phyloP scores from a whole-genome alignment of 2,888 invertebrate genomes.

The Vanessa cardui region DNA sequence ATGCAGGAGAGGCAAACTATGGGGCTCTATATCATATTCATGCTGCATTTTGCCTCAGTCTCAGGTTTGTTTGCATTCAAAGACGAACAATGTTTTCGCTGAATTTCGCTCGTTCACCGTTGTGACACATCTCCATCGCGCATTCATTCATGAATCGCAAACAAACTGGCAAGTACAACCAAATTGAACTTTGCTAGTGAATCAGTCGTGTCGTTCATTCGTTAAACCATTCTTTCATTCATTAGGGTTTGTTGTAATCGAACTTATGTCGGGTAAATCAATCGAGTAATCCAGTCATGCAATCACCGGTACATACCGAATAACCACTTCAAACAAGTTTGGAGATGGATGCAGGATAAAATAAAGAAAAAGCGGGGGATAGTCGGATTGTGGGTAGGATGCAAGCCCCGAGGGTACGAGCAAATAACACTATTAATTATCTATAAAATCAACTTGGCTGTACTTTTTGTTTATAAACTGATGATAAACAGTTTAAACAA shows the following conservation, averaged over 20 bases:
- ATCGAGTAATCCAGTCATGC: conserved; percentile 46
- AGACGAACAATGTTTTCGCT: conserved; percentile 66
- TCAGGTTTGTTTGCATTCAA: conserved; percentile 50
- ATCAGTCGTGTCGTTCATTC: conserved; percentile 3
- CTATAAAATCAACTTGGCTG: conserved; percentile 70
- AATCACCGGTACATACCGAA: conserved; percentile 47
- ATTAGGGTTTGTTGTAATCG: conserved; percentile 28
- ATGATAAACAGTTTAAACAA: not conserved
- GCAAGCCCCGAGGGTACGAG: conserved; percentile 68
- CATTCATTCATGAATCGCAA: conserved; percentile 67
- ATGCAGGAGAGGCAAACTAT: conserved; percentile 58
- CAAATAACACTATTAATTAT: conserved; percentile 54
- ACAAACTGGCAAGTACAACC: conserved; percentile 75
- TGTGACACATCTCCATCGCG: conserved; percentile 46
- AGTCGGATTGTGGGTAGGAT: conserved; percentile 52
- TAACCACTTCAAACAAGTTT: conserved; percentile 53
- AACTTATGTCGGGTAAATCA: conserved; percentile 22
- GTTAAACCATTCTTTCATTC: conserved; percentile 45
- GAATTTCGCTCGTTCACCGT: conserved; percentile 78
- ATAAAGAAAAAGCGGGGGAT: conserved; percentile 47
- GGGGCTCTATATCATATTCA: conserved; percentile 48
- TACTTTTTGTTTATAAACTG: conserved; percentile 55
- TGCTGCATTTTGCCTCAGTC: conserved; percentile 60
- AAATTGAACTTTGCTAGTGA: conserved; percentile 57
- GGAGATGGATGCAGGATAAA: conserved; percentile 64